Conservation (phyloP, 2,113 vertebrate species). For the Struthidea cinerea region DNA sequence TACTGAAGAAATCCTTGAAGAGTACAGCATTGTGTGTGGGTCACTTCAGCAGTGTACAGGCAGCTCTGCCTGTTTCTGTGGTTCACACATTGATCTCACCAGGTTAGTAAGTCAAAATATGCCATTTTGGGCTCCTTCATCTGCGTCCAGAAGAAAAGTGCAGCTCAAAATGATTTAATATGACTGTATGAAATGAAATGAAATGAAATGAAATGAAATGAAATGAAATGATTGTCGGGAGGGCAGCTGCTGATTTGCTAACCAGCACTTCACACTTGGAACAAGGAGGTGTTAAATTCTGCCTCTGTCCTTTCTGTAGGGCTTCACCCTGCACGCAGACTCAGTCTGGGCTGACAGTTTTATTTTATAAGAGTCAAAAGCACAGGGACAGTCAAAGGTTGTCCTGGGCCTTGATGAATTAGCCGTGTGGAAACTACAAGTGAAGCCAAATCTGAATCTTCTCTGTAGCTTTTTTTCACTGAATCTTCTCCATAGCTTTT, state of each 20-base stretch:
- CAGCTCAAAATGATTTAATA: not conserved
- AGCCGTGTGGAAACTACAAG: not conserved
- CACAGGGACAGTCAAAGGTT: not conserved
- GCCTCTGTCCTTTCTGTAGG: not conserved
- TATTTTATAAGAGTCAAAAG: not conserved
- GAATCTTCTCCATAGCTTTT: not conserved
- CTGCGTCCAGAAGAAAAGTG: not conserved
- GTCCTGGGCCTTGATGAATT: not conserved
- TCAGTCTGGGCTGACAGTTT: not conserved
- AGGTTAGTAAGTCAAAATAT: not conserved
- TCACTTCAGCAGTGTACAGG: not conserved
- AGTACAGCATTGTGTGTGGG: not conserved
- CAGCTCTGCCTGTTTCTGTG: not conserved
- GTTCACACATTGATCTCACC: not conserved
- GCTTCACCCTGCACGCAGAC: not conserved
- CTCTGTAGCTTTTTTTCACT: not conserved
- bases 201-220: not conserved
- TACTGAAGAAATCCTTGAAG: not conserved
- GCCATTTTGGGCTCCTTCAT: not conserved
- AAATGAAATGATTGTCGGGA: not conserved
- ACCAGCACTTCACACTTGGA: not conserved
- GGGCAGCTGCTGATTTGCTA: not conserved
- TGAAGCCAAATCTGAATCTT: not conserved
- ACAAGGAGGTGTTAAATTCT: not conserved
- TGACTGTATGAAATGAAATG: not conserved